Conservation (phyloP, 2,113 vertebrate genomes). For the Xyliphius kryptos region DNA sequence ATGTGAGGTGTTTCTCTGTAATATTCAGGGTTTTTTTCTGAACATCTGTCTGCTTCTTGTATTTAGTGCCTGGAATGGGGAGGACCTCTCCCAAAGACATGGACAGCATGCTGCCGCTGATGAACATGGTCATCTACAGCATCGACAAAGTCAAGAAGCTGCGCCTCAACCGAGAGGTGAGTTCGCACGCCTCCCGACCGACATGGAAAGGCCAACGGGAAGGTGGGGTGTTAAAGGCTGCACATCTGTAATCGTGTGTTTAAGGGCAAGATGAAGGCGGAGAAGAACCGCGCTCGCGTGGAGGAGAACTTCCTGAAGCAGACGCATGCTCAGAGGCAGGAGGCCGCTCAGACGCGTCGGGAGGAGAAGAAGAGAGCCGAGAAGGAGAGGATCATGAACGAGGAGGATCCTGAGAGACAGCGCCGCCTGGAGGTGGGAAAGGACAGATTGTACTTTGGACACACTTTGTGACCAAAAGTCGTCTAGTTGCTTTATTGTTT, state of each 20-base stretch:
- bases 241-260: neutral
- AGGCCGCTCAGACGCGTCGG: conserved; percentile 87
- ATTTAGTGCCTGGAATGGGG: conserved; percentile 90
- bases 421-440: conserved; percentile 82
- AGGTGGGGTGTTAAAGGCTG: neutral
- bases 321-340: conserved; percentile 92
- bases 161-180: conserved; percentile 93
- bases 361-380: conserved; percentile 96
- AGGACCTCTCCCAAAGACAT: conserved; percentile 98
- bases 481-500: too few relatives aligned
- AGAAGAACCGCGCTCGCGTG: conserved; percentile 89
- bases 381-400: conserved; percentile 97
- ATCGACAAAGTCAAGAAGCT: conserved; percentile 98
- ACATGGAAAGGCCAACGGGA: too few relatives aligned
- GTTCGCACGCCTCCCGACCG: conserved; percentile 8
- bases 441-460: too few relatives aligned
- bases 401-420: conserved; percentile 95
- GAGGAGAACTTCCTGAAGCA: conserved; percentile 98
- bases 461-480: too few relatives aligned
- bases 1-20: too few relatives aligned
- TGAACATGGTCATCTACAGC: conserved; percentile 99
- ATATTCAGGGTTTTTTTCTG: neutral
- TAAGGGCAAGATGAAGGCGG: conserved; percentile 93
- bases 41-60: neutral
- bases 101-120: conserved; percentile 89